These are phyloP conservation scores for Monarcha castaneiventris DNA, from an alignment of 2,113 vertebrate species.

Conservation along the genomic window DNA sequence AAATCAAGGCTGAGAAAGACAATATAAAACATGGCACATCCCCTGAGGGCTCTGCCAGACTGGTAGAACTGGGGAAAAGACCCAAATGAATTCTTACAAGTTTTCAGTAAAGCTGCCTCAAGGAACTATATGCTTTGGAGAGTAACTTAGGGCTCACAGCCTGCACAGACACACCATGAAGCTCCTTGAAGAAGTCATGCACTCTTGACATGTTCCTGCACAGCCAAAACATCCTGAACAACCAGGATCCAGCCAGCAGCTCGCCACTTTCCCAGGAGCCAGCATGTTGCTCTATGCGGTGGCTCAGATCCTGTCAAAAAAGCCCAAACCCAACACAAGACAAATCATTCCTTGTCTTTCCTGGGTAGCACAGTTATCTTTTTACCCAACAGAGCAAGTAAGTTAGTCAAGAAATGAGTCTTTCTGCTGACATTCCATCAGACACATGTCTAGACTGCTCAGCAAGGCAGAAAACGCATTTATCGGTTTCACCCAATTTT, in stretches of 20 bases:
- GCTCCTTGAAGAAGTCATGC: neutral
- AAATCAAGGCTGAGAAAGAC: neutral
- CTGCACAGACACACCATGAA: neutral
- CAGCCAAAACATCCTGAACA: neutral
- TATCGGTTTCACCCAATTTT: neutral
- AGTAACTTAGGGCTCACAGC: neutral
- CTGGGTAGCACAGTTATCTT: neutral
- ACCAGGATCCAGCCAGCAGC: neutral
- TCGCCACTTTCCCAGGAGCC: neutral
- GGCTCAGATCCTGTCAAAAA: neutral
- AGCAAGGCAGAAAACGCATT: neutral
- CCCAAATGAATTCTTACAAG: neutral
- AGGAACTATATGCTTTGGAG: neutral
- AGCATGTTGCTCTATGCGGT: fast-evolving
- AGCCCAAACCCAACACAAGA: neutral
- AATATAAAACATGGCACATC: neutral
- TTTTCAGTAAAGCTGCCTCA: neutral
- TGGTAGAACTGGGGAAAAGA: neutral
- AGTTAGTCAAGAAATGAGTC: neutral
- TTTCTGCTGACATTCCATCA: neutral
- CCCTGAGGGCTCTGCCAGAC: neutral
- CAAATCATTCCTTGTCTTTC: neutral
- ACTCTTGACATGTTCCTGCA: neutral
- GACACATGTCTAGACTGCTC: neutral
- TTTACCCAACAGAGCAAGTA: neutral